Conservation (phyloP, 2,888 invertebrate species). For the Pseudolycoriella hygida region DNA sequence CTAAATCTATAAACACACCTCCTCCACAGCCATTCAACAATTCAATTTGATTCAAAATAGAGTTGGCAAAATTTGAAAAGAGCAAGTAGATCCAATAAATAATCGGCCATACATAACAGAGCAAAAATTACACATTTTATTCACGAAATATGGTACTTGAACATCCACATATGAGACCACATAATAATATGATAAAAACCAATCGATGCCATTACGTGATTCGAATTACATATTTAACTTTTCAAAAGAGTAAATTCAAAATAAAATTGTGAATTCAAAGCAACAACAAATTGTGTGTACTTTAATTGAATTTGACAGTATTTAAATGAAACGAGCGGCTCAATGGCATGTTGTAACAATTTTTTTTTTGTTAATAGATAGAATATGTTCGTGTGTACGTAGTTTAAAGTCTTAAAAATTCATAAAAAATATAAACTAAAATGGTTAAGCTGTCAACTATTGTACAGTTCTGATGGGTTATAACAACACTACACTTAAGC, state of each 20-base stretch:
- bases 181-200: background rate
- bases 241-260: no score
- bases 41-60: no score
- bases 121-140: background rate
- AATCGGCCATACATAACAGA: background rate
- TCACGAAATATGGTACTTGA: background rate
- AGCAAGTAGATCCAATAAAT: background rate
- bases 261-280: no score
- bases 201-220: no score
- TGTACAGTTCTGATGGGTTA: background rate
- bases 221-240: background rate
- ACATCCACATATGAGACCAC: constrained; percentile 1
- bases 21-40: no score
- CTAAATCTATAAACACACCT: no score
- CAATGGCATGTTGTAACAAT: no score
- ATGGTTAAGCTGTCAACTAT: constrained; percentile 1
- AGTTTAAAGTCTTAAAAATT: no score
- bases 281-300: background rate
- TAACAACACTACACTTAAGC: background rate
- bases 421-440: background rate
- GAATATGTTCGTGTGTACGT: no score
- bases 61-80: no score
- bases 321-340: no score
- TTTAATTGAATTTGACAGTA: background rate
- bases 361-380: no score